A percentile compares a stretch with the other conserved stretches of the same genome.
These are phyloP conservation scores for Achroia grisella DNA, from an alignment of 1,140 invertebrate genomes.

Conservation along the genomic window DNA sequence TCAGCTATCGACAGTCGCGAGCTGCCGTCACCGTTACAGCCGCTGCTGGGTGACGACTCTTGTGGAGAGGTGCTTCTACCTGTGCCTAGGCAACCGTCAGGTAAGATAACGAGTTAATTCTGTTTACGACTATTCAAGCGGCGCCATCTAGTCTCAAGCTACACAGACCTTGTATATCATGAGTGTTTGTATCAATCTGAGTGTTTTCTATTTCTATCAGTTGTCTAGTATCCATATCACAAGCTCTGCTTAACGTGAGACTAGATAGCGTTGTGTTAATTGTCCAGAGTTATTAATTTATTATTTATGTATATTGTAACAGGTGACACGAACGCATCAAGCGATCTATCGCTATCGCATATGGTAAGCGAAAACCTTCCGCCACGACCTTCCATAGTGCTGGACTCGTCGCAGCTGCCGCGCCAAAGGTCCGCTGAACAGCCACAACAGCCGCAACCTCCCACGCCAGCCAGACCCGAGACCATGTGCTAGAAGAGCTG, in stretches of 20 bases:
- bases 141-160: too few species aligned
- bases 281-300: too few species aligned
- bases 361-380: constrained; percentile 67
- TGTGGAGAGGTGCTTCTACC: constrained; percentile 53
- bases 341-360: constrained; percentile 60
- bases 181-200: too few species aligned
- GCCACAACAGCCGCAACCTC: constrained; percentile 39
- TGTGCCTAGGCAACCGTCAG: constrained; percentile 56
- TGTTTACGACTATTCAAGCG: too few species aligned
- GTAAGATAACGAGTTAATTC: too few species aligned
- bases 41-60: constrained; percentile 42
- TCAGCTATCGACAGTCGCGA: constrained; percentile 74
- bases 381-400: constrained; percentile 71
- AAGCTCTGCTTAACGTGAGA: too few species aligned
- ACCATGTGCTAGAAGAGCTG: constrained; percentile 70
- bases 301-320: not conserved
- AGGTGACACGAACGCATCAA: constrained; percentile 63
- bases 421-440: constrained; percentile 64
- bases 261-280: too few species aligned
- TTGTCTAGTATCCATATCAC: too few species aligned
- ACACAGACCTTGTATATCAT: too few species aligned
- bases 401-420: constrained; percentile 74
- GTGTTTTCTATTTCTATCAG: too few species aligned
- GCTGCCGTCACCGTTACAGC: constrained; percentile 61
- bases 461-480: constrained; percentile 67